Evolutionary conservation across 2,888 invertebrate species (phyloP), one percentile per base, ranked within the genome.

Genomic region (Oeneis ivallda): DNA sequence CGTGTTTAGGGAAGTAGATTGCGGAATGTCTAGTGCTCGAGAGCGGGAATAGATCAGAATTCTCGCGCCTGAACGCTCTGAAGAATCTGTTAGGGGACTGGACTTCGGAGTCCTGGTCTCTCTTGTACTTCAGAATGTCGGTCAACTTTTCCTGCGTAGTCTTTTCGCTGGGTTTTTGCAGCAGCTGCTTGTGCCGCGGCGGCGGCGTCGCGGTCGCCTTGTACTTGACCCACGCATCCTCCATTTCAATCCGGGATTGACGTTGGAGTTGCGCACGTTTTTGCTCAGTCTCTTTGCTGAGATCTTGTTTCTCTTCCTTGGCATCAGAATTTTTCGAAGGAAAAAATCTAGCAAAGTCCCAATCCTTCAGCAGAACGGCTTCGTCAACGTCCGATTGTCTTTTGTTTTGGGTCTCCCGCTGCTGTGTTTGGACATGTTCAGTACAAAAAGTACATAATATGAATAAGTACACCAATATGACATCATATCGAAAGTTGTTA

Each of bases 341-440:
- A 87, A 97, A 96, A 92, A 97, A 96, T 82, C 95, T 94, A 74
- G 96, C 96, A 86, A 97, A 95, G 89, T 97, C 96, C 97, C 96
- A 97, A 80, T 97, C 96, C 87, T 96, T 95, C 75, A 97, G 93
- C 71, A 97, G 93, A 63, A 95, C 94, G 70, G 96, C 95, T 84
- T 96, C 96, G 81, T 96, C 96, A 77, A 94, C 92, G 79, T 95
- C 94, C 63, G 93, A 93, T 76, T 86, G 85, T 78, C 81, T 82
- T 79, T 87, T 89, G 81, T 71, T 83, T 76, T 86, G 89, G 78
- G 79, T 85, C 77, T 88, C 90, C 83, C 82, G 88, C 89, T 89
- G 86, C 76, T 80, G 85, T 83, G 84, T 85, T 81, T 80, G 75
- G 80, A 82, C 81, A 85, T 83, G 85, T 81, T 85, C 86, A 84